Evolutionary conservation across 2,113 vertebrate genomes (phyloP).

Genomic region (Python bivittatus): DNA sequence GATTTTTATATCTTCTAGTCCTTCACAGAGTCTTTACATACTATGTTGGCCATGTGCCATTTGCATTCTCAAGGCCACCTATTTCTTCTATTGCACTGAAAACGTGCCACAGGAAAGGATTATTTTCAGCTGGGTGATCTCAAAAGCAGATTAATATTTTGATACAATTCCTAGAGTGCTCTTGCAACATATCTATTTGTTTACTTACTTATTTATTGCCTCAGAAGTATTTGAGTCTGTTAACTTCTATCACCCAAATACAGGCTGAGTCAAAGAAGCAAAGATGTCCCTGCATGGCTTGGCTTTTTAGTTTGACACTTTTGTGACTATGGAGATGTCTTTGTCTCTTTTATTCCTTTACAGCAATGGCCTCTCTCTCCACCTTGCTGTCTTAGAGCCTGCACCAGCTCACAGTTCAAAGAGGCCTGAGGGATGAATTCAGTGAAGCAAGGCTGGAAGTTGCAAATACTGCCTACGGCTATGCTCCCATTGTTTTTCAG

Average conservation of each 20-base stretch:
- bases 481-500: neutral
- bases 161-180: neutral
- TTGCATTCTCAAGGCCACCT: neutral
- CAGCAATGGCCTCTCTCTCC: neutral
- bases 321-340: neutral
- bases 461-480: neutral
- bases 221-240: neutral
- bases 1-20: constrained; percentile 35
- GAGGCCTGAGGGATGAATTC: neutral
- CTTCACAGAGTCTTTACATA: neutral
- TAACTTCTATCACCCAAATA: neutral
- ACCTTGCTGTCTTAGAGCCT: neutral
- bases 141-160: neutral
- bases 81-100: neutral
- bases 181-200: neutral
- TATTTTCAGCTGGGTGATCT: neutral
- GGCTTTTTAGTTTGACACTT: neutral
- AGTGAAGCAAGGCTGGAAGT: neutral
- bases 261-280: neutral
- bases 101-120: neutral
- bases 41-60: neutral
- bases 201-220: neutral
- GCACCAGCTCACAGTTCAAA: neutral
- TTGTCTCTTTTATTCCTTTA: neutral
- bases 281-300: neutral